Evolutionary conservation across 35 echinoderm and acorn worm species (phyloP), one percentile per base, ranked within the genome.

Genomic region (Lytechinus pictus): DNA sequence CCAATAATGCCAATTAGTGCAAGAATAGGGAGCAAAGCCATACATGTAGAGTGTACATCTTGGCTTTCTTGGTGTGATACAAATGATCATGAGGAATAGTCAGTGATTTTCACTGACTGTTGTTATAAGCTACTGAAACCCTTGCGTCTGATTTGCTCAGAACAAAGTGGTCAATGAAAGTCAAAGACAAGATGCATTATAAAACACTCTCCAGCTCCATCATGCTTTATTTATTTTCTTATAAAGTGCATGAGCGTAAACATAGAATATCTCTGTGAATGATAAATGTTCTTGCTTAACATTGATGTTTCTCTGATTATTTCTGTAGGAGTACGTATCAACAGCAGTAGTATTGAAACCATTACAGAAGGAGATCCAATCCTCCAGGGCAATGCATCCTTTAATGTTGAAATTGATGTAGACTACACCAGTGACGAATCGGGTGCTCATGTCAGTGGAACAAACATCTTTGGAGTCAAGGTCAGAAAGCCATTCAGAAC

Each of bases 381-480:
- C 11, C 92, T 93, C 9, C 52, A 93, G 54, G 92, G 92, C 9
- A 57, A 93, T 54, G 5, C 92, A 57, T 12, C 52, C 4, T 93
- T 93, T 28, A 27, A 93, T 10, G 55, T 93, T 57, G 53, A 93
- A 93, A 13, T 93, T 14, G 54, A 93, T 54, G 52, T 93, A 10
- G 53, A 93, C 52, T 93, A n/a, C 54, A 24, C 19, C 92, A 93
- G 92, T 55, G 29, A 93, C 27, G n/a, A 12, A 53, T 93, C 92
- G 1, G 92, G 92, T 16, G 92, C 92, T 57, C n/a, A 54, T 10
- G 53, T 93, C 52, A 57, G 27, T 4, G 92, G 92, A 16, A 55
- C 53, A 28, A 21, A 93, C n/a, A 54, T 54, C 9, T 93, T 93
- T 57, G 92, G 10, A 27, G 27, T 93, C 54, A 57, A 93, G 92